Evolutionary conservation across 2,113 vertebrate genomes (phyloP).

Genomic region (Morone saxatilis): DNA sequence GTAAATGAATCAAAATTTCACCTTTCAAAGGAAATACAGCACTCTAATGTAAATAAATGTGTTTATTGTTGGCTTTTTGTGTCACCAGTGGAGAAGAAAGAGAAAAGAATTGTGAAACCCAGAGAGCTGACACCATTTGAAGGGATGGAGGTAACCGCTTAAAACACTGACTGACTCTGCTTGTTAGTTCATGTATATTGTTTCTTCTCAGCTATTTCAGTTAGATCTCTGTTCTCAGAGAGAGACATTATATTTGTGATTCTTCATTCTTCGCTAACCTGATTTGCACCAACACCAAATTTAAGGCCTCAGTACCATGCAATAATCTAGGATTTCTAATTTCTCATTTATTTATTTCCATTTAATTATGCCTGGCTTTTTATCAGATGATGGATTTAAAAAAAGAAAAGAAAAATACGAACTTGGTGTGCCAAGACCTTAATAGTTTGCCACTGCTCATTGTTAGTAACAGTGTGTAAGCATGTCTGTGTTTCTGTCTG

Average conservation of each 20-base stretch:
- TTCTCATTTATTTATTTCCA: background rate
- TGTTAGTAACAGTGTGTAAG: background rate
- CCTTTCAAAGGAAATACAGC: background rate
- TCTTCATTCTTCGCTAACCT: background rate
- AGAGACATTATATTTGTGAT: too few species aligned
- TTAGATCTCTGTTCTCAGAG: background rate
- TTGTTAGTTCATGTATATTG: background rate
- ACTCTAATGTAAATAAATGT: too few species aligned
- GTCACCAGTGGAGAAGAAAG: slow-evolving; percentile 85
- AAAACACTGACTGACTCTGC: too few species aligned
- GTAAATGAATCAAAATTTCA: background rate
- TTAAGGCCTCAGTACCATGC: background rate
- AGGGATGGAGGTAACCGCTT: slow-evolving; percentile 92
- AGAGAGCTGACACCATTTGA: slow-evolving; percentile 96
- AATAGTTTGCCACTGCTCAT: background rate
- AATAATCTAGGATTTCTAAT: background rate
- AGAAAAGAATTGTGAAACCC: slow-evolving; percentile 91
- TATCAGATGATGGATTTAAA: background rate
- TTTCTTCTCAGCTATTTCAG: background rate
- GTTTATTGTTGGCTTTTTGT: slow-evolving; percentile 6
- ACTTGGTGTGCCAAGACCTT: too few species aligned
- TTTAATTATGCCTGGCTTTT: background rate
- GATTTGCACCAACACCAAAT: background rate
- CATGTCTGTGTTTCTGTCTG: slow-evolving; percentile 32
- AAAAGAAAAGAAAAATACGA: too few species aligned